A percentile compares a stretch with the other conserved stretches of the same genome.
phyloP scores from a whole-genome alignment of 2,797 vertebrate species.

The Sebastes goodei region DNA sequence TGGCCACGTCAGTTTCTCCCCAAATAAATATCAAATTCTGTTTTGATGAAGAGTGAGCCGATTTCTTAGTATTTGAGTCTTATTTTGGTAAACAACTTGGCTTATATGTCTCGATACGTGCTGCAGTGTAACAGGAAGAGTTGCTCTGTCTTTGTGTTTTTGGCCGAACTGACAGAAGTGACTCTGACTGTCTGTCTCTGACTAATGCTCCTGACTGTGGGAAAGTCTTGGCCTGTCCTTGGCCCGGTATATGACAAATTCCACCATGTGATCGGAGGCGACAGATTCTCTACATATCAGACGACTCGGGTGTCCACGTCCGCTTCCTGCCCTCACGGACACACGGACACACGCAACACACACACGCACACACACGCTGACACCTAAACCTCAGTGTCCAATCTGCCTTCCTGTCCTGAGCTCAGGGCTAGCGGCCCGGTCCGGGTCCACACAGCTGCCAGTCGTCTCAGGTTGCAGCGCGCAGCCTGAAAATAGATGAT shows the following conservation, averaged over 20 bases:
- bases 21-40: not conserved
- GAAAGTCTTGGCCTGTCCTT: slow-evolving; percentile 72
- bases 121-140: slow-evolving; percentile 12
- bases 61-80: not conserved
- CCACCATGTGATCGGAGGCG: slow-evolving; percentile 69
- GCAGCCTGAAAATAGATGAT: slow-evolving; percentile 70
- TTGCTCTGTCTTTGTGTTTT: slow-evolving; percentile 8
- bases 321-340: slow-evolving; percentile 60
- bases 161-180: not conserved
- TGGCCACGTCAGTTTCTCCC: not conserved
- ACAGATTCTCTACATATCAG: slow-evolving; percentile 73
- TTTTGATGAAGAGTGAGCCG: not conserved
- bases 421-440: slow-evolving; percentile 28
- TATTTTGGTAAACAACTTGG: not conserved
- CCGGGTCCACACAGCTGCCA: slow-evolving; percentile 68
- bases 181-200: slow-evolving; percentile 38
- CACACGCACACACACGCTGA: slow-evolving; percentile 43
- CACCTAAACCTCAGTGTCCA: slow-evolving; percentile 54
- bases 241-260: slow-evolving; percentile 52
- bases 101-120: not conserved
- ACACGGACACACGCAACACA: slow-evolving; percentile 15
- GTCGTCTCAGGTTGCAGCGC: slow-evolving; percentile 66
- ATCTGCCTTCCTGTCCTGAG: slow-evolving; percentile 60
- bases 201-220: slow-evolving; percentile 62
- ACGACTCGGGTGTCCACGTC: slow-evolving; percentile 67